phyloP scores from a whole-genome alignment of 2,113 vertebrate genomes.

The Uropsilus gracilis region DNA sequence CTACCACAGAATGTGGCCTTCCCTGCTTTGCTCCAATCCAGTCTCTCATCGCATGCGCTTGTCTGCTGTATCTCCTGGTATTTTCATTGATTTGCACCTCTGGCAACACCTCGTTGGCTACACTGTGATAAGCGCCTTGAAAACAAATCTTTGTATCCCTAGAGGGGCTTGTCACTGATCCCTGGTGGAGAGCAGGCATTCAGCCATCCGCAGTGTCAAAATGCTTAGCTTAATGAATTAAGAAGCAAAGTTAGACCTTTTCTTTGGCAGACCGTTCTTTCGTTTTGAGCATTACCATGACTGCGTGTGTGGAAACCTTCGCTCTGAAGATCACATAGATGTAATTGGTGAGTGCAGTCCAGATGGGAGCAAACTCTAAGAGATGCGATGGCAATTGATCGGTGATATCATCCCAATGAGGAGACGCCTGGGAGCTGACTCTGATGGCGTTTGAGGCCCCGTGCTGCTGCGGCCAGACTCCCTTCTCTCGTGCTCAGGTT shows the following conservation, averaged over 20 bases:
- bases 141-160: constrained; percentile 35
- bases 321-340: not conserved
- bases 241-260: not conserved
- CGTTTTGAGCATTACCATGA: not conserved
- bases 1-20: not conserved
- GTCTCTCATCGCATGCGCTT: not conserved
- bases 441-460: not conserved
- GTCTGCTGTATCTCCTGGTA: constrained; percentile 14
- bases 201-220: no score
- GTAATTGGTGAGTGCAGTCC: not conserved
- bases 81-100: constrained; percentile 9
- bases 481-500: constrained; percentile 36
- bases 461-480: not conserved
- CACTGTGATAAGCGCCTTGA: not conserved
- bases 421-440: constrained; percentile 30
- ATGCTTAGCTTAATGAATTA: constrained; percentile 18
- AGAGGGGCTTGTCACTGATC: not conserved
- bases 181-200: no score
- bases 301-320: not conserved
- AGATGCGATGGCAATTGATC: constrained; percentile 41
- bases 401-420: not conserved
- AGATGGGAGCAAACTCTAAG: constrained; percentile 8
- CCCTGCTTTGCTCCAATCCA: not conserved
- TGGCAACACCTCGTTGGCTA: not conserved
- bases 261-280: not conserved